Percentiles rank a stretch among this genome's conserved stretches.
Conservation (phyloP, 53 echinoderm and acorn worm genomes). For the Arbacia lixula region DNA sequence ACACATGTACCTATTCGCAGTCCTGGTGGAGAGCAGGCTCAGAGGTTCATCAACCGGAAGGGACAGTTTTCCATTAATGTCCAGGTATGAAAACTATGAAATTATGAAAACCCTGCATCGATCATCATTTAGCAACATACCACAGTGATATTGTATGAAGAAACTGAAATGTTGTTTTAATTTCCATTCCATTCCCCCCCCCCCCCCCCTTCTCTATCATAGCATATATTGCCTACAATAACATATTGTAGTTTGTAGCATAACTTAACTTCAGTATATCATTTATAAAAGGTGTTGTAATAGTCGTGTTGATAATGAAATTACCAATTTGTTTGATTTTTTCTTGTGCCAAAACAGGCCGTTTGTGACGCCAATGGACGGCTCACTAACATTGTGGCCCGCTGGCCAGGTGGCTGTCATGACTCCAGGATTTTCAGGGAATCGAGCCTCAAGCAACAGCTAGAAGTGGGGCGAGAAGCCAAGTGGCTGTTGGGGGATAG, state of each 20-base stretch:
- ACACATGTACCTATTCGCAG: constrained; percentile 12
- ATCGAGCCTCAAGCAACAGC: background rate
- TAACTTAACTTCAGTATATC: background rate
- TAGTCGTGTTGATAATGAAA: background rate
- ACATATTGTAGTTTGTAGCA: no score
- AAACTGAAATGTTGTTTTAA: background rate
- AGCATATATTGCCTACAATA: no score
- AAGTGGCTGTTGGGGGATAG: constrained; percentile 29
- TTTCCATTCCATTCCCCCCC: background rate
- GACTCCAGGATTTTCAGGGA: constrained; percentile 15
- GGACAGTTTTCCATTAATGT: constrained; percentile 5
- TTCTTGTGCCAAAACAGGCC: background rate
- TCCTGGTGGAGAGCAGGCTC: constrained; percentile 20
- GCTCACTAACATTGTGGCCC: background rate
- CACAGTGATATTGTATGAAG: no score
- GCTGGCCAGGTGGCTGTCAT: constrained; percentile 13
- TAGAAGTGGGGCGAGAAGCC: background rate
- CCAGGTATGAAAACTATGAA: background rate
- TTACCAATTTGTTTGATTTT: background rate
- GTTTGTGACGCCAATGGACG: background rate
- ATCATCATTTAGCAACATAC: no score
- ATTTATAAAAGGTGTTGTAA: background rate
- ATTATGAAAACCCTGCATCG: background rate
- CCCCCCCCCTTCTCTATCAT: no score
- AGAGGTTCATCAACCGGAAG: constrained; percentile 39